Evolutionary conservation across 2,113 vertebrate genomes (phyloP).

Genomic region (Paradisaea rubra): DNA sequence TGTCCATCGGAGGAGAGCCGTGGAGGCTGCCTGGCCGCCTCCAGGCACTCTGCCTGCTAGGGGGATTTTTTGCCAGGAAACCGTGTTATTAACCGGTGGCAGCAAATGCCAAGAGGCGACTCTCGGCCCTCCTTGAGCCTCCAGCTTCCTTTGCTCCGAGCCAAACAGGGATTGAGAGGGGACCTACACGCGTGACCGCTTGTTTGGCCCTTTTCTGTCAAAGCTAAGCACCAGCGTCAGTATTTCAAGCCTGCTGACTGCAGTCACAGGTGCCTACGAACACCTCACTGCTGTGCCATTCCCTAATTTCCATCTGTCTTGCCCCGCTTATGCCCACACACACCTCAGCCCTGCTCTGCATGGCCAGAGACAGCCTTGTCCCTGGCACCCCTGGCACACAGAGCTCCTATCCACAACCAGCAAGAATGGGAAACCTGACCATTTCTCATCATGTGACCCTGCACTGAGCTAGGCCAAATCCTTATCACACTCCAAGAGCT

Average conservation of each 20-base stretch:
- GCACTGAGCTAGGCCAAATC: not conserved
- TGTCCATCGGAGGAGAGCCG: fast-evolving
- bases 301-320: not conserved
- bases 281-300: not conserved
- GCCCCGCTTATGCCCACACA: not conserved
- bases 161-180: not conserved
- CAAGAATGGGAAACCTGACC: not conserved
- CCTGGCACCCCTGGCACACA: not conserved
- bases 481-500: not conserved
- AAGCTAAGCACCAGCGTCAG: not conserved
- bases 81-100: not conserved
- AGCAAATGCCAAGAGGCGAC: not conserved
- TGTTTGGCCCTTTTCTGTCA: not conserved
- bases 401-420: not conserved
- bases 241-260: not conserved
- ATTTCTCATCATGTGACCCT: not conserved
- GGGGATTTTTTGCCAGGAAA: not conserved
- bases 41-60: not conserved
- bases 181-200: fast-evolving
- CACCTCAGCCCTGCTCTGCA: not conserved
- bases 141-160: not conserved
- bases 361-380: not conserved
- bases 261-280: not conserved
- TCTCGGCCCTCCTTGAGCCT: not conserved
- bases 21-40: not conserved